Evolutionary conservation across 2,797 vertebrate species (phyloP).

Genomic region (Picus viridis): DNA sequence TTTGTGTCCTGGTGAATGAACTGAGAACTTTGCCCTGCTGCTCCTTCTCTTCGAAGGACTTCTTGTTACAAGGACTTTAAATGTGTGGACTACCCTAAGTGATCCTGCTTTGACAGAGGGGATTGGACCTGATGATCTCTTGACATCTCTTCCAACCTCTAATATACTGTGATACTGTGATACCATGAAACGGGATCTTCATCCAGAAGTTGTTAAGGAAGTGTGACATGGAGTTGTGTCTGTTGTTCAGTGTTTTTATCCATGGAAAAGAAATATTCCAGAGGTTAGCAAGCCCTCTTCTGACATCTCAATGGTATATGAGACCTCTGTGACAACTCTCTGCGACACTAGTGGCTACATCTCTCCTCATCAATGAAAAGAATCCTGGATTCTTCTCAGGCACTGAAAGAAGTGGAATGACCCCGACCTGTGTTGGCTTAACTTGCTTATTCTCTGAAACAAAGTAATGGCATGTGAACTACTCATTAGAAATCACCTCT

Average conservation of each 20-base stretch:
- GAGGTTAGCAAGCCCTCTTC: background rate
- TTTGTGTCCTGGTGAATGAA: background rate
- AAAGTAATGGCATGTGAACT: conserved; percentile 24
- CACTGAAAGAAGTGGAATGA: background rate
- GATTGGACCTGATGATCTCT: too few species aligned
- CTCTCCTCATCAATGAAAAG: background rate
- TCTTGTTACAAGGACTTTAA: background rate
- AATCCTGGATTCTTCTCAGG: background rate
- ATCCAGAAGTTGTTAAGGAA: background rate
- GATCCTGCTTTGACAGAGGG: too few species aligned
- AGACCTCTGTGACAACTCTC: background rate
- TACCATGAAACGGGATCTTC: background rate
- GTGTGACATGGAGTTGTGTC: background rate
- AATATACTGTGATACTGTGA: too few species aligned
- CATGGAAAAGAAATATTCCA: background rate
- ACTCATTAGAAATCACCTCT: conserved; percentile 34
- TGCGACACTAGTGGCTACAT: background rate
- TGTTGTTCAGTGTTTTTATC: background rate
- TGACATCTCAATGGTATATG: background rate
- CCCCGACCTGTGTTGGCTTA: background rate
- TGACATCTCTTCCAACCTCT: too few species aligned
- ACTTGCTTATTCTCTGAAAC: conserved; percentile 39
- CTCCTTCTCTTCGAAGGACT: background rate
- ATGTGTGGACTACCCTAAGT: too few species aligned
- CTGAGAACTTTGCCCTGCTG: background rate